Base-by-base conservation (phyloP, 2,888 invertebrate species). In the Hylaea fasciaria region DNA sequence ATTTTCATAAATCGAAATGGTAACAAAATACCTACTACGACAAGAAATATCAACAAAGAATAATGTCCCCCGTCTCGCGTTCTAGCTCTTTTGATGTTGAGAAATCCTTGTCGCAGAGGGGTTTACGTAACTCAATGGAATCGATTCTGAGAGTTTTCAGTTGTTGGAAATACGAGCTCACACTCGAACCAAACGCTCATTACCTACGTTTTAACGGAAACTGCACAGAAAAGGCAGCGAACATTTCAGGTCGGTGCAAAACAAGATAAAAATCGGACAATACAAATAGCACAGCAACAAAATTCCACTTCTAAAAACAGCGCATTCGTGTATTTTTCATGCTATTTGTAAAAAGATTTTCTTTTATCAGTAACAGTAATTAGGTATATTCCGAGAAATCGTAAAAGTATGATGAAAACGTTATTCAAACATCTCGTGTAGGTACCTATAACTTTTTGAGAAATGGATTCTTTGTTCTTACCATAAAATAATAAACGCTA, bases 391-490 rank as follows among this genome's bases (percentile, higher is more conserved):
- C 50, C 32, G 51, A 28, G 55, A 60, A 60, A 35, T 47, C 46
- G 37, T 51, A 57, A 57, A 54, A 41, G 37, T 16, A 49, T 49
- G 49, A 57, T 49, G 56, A 56, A 53, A 53, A 49, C 47, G 43
- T 47, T 55, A 58, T 52, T 57, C 49, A 41, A 54, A 54, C 55
- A 60, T 50, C n/a, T 55, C 52, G 10, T 40, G 55, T 35, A 35
- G 47, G 16, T 49, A 22, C 2, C n/a, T 22, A 22, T 22, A 39
- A 37, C 12, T 1, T 46, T 40, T 35, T 29, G 32, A 57, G 47
- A 49, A 41, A 52, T 45, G 51, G 16, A 39, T 29, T 45, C n/a
- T 50, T 57, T 57, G 35, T 50, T 57, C 22, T 28, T 39, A 12
- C 14, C 4, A 7, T 12, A 37, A 2, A 2, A n/a, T 35, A 35